A percentile compares a stretch with the other conserved stretches of the same genome.
These are phyloP conservation scores for Planococcus citri DNA, from an alignment of 1,140 invertebrate genomes.

Conservation along the genomic window DNA sequence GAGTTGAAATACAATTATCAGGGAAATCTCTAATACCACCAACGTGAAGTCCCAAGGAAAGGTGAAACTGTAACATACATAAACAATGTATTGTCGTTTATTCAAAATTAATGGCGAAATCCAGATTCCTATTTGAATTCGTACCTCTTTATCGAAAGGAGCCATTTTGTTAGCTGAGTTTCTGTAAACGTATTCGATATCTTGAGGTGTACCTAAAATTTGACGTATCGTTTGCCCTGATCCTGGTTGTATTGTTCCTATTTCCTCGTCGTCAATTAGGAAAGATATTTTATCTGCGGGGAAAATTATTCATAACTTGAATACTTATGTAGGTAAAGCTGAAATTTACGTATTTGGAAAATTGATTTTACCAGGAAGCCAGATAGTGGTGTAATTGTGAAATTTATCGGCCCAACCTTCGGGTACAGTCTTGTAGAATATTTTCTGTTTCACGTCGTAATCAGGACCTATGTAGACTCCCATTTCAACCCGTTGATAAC, in stretches of 20 bases:
- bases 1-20: conserved; percentile 30
- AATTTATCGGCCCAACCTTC: conserved; percentile 42
- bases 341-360: neutral
- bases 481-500: conserved; percentile 22
- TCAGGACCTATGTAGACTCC: conserved; percentile 26
- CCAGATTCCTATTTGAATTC: too few relatives aligned
- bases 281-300: neutral
- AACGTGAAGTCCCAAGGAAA: conserved; percentile 41
- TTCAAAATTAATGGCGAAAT: too few relatives aligned
- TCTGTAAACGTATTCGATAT: neutral
- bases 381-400: conserved; percentile 45
- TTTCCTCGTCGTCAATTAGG: neutral
- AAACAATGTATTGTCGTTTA: too few relatives aligned
- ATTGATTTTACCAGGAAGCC: conserved; percentile 42
- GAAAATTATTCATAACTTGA: neutral
- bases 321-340: too few relatives aligned
- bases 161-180: neutral
- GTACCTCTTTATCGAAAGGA: neutral
- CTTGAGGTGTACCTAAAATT: neutral
- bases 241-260: neutral
- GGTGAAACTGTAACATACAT: conserved; percentile 36
- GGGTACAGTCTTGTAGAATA: conserved; percentile 2
- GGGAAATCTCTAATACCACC: conserved; percentile 42
- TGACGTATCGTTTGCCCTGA: neutral
- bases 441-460: conserved; percentile 15